Evolutionary conservation across 2,797 vertebrate species (phyloP).

Genomic region (Coluber constrictor): DNA sequence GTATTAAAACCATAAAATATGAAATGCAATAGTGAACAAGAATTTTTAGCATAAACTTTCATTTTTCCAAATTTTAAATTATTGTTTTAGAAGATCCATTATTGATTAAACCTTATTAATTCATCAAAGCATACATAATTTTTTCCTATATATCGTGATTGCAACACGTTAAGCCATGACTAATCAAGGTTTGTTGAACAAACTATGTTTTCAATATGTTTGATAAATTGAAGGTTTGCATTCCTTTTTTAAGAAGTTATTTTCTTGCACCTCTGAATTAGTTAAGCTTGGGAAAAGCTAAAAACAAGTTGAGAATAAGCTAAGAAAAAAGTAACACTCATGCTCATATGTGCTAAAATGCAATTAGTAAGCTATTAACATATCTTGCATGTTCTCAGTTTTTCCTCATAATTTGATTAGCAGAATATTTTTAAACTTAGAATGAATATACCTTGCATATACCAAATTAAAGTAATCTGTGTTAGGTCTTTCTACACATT

Average conservation of each 20-base stretch:
- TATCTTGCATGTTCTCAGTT: background rate
- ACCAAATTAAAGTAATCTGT: background rate
- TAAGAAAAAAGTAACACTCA: background rate
- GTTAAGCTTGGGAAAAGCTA: background rate
- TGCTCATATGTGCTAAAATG: background rate
- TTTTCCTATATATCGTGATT: background rate
- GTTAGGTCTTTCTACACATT: background rate
- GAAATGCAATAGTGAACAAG: background rate
- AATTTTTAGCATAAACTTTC: background rate
- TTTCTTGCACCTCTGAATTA: background rate
- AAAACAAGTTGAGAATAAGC: background rate
- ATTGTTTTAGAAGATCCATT: background rate
- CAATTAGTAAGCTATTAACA: too few species aligned
- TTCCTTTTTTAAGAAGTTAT: background rate
- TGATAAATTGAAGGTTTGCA: background rate
- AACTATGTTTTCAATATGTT: background rate
- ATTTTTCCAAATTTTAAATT: background rate
- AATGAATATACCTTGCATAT: background rate
- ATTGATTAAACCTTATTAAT: background rate
- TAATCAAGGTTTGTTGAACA: background rate
- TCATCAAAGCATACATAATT: background rate
- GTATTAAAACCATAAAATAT: background rate
- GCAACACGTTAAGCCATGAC: background rate
- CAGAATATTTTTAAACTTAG: background rate
- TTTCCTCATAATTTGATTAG: background rate